These are phyloP conservation scores for Misgurnus anguillicaudatus DNA, from an alignment of 2,113 vertebrate genomes.

Conservation along the genomic window DNA sequence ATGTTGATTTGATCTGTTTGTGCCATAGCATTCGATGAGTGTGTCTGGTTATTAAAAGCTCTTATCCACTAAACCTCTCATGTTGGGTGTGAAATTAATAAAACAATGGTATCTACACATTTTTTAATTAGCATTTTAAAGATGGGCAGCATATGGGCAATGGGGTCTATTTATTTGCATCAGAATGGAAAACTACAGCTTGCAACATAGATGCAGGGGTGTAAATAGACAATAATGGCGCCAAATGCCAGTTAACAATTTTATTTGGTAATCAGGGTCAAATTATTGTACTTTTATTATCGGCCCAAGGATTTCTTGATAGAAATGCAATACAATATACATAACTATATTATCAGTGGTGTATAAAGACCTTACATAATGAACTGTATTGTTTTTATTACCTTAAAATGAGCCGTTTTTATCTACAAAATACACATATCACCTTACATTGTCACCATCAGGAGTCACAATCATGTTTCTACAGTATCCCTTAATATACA, in stretches of 20 bases:
- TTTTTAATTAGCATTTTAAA: slow-evolving; percentile 64
- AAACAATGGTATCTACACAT: slow-evolving; percentile 63
- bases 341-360: too few relatives aligned
- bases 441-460: too few relatives aligned
- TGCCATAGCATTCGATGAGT: slow-evolving; percentile 2
- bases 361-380: too few relatives aligned
- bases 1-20: slow-evolving; percentile 14
- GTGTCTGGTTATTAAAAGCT: slow-evolving; percentile 37
- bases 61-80: slow-evolving; percentile 29
- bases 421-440: too few relatives aligned
- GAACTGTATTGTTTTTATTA: too few relatives aligned
- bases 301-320: not conserved
- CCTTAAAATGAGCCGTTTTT: too few relatives aligned
- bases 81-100: slow-evolving; percentile 45
- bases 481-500: too few relatives aligned
- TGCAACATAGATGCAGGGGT: slow-evolving; percentile 14
- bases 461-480: too few relatives aligned
- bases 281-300: not conserved
- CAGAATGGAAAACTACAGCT: slow-evolving; percentile 43
- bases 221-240: slow-evolving; percentile 38
- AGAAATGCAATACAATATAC: too few relatives aligned
- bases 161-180: slow-evolving; percentile 48
- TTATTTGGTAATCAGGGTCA: slow-evolving; percentile 23
- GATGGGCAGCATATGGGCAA: slow-evolving; percentile 50
- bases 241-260: slow-evolving; percentile 31